Evolutionary conservation across 2,888 invertebrate species (phyloP), one percentile per base, ranked within the genome.

Genomic region (Sisyra terminalis): DNA sequence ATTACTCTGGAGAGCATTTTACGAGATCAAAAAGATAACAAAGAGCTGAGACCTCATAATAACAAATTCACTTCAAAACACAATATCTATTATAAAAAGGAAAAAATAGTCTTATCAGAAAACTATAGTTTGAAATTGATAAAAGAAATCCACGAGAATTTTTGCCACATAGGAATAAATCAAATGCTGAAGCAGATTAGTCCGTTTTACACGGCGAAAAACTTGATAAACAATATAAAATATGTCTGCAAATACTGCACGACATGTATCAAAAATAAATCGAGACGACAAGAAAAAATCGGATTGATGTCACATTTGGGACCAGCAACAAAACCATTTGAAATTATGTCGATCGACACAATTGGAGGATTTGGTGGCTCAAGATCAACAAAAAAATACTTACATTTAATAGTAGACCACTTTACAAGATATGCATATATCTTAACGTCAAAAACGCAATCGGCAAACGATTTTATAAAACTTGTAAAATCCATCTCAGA

Each of bases 101-200:
- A 46, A 39, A 46, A 42, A 43, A 45, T 47, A 9, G 40, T 46
- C 11, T 17, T 49, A 36, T 45, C 46, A 40, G 45, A 47, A 40
- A 39, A 44, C 30, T 45, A 47, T 2, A 41, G 45, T 29, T 29
- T 38, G 35, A 38, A 45, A 44, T 29, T 48, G 5, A 44, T 49
- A 34, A 46, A 42, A 32, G 31, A 45, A 13, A 30, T 37, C 29
- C 43, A 46, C 38, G 34, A 40, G 9, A 34, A 46, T 31, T 44
- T 35, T 17, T 46, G 46, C 37, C 46, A 43, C 37, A 13, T 29
- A 9, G 39, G 29, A 39, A 39, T 39, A 14, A 29, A 39, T 9
- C 39, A 39, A 29, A 39, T 39, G 39, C 2, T 13, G 14, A 24
- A 29, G 7, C 24, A 11, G 29, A 35, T 45, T 2, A 36, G 40